These are phyloP conservation scores for Aculops lycopersici DNA, from an alignment of 1,140 invertebrate species.

Conservation along the genomic window DNA sequence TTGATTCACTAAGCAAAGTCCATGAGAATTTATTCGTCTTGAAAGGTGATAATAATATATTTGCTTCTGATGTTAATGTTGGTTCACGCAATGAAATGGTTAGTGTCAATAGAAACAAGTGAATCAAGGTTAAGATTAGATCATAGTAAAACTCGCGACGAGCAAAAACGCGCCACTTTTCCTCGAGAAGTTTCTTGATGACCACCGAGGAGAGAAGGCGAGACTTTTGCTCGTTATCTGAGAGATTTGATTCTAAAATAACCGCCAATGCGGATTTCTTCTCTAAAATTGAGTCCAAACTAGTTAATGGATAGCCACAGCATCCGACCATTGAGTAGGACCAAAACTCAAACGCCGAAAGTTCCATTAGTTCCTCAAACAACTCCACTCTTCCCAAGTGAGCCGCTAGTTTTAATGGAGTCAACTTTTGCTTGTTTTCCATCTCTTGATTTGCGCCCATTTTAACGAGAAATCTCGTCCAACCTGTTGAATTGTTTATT, in stretches of 20 bases:
- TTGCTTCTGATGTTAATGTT: conserved; percentile 7
- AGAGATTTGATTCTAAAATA: neutral
- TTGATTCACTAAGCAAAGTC: no score
- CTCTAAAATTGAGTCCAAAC: conserved; percentile 28
- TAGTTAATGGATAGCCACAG: conserved; percentile 77
- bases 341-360: conserved; percentile 46
- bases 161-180: conserved; percentile 98
- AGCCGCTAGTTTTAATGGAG: conserved; percentile 74
- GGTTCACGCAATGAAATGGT: conserved; percentile 65
- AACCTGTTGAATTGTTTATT: conserved; percentile 55
- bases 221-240: neutral
- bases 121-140: conserved; percentile 42
- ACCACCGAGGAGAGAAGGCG: conserved; percentile 79
- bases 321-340: conserved; percentile 96
- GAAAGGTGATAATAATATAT: no score
- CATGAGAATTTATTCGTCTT: no score
- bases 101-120: conserved; percentile 51
- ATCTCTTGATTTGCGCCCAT: conserved; percentile 28
- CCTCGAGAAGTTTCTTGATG: conserved; percentile 73
- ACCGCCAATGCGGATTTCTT: neutral
- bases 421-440: conserved; percentile 53
- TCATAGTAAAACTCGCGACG: conserved; percentile 60
- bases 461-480: neutral
- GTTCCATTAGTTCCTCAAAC: conserved; percentile 86
- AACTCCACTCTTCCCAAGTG: conserved; percentile 74